phyloP scores from a whole-genome alignment of 2,113 vertebrate species.

The Gasterosteus nipponicus region DNA sequence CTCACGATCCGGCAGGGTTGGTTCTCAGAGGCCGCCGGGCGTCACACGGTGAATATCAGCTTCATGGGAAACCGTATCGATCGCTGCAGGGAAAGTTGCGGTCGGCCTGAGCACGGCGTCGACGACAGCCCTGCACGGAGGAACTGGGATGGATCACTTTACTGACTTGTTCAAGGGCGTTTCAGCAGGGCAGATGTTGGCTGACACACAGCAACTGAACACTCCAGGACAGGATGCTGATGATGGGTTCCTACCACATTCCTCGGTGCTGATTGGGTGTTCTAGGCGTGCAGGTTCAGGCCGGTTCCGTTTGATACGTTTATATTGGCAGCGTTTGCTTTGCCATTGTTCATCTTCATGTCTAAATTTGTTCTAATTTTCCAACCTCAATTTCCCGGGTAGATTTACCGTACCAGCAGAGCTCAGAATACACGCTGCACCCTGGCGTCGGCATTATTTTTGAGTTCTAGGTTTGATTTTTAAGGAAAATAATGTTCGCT shows the following conservation, averaged over 20 bases:
- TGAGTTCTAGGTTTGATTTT: background rate
- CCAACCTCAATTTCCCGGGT: background rate
- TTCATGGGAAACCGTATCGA: constrained; percentile 60
- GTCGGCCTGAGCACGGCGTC: constrained; percentile 3
- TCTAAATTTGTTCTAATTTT: background rate
- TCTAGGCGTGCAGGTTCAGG: background rate
- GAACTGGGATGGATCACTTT: constrained; percentile 38
- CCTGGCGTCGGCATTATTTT: background rate
- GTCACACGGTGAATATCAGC: constrained; percentile 46
- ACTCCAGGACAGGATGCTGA: constrained; percentile 1
- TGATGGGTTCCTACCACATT: constrained; percentile 5
- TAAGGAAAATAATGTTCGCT: background rate
- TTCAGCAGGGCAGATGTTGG: constrained; percentile 34
- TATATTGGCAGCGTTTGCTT: background rate
- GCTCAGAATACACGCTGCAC: background rate
- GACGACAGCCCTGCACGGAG: constrained; percentile 19
- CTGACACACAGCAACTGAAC: constrained; percentile 10
- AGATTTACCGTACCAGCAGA: background rate
- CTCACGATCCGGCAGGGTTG: constrained; percentile 47
- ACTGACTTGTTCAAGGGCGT: constrained; percentile 52
- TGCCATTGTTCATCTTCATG: no score
- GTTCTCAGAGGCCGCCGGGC: constrained; percentile 2
- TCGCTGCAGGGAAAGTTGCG: constrained; percentile 58
- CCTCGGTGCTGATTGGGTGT: background rate
- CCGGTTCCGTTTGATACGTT: background rate